These are phyloP conservation scores for Halyomorpha halys DNA, from an alignment of 1,140 invertebrate species.

Conservation along the genomic window DNA sequence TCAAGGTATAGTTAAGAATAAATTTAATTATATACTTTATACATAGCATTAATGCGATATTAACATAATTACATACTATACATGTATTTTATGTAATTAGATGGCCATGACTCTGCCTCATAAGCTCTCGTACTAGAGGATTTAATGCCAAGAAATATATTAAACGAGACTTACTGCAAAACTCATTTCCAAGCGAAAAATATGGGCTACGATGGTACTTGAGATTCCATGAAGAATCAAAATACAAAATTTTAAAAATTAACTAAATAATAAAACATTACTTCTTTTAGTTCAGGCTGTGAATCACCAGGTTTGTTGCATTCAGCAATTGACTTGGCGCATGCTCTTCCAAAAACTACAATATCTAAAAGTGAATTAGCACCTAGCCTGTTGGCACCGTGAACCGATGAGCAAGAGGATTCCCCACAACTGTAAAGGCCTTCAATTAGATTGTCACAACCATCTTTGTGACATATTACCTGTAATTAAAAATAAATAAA, in stretches of 20 bases:
- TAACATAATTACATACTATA: no score
- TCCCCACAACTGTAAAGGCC: constrained; percentile 66
- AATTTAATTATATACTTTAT: no score
- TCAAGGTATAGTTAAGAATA: no score
- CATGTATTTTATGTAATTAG: no score
- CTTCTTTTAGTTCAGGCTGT: constrained; percentile 56
- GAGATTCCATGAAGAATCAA: background rate
- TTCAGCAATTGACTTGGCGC: constrained; percentile 80
- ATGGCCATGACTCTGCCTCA: no score
- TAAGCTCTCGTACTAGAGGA: no score
- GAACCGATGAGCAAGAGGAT: constrained; percentile 72
- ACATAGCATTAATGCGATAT: no score
- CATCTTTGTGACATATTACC: constrained; percentile 42
- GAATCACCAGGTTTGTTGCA: constrained; percentile 74
- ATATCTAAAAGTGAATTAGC: constrained; percentile 96
- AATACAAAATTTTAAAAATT: background rate
- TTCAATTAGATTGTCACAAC: constrained; percentile 56
- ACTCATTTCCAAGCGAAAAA: no score
- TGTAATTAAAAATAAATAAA: constrained; percentile 29
- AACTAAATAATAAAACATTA: constrained; percentile 36
- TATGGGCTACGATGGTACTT: background rate
- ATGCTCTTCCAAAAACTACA: constrained; percentile 94
- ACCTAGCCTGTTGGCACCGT: constrained; percentile 94
- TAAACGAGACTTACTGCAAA: no score
- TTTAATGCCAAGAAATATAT: no score